Conservation (phyloP, 2,113 vertebrate genomes). For the Gallinago undulata region DNA sequence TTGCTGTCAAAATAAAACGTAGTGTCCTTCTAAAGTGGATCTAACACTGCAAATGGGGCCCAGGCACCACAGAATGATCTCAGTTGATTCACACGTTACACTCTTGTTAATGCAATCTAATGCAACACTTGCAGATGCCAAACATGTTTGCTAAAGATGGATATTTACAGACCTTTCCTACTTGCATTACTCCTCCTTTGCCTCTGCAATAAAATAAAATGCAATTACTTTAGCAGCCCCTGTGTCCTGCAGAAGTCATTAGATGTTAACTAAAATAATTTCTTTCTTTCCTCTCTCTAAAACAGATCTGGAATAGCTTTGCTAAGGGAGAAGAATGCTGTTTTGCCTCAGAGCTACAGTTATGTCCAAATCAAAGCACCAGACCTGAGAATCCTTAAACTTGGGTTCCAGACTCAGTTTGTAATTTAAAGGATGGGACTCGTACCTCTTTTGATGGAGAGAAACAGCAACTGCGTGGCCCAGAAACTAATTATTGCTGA, state of each 20-base stretch:
- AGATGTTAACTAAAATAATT: background rate
- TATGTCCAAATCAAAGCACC: background rate
- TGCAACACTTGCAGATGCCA: background rate
- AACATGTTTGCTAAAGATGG: background rate
- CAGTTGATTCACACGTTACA: background rate
- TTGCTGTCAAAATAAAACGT: background rate
- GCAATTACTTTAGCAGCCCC: background rate
- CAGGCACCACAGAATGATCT: background rate
- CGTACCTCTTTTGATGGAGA: background rate
- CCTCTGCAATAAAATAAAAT: conserved; percentile 1
- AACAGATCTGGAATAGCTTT: background rate
- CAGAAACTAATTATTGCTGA: background rate
- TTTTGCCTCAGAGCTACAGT: background rate
- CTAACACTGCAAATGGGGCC: background rate
- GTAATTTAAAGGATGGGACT: background rate
- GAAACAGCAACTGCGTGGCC: background rate
- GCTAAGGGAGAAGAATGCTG: background rate
- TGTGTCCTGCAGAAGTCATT: background rate
- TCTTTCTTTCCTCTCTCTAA: background rate
- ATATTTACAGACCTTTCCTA: background rate
- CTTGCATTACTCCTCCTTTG: background rate
- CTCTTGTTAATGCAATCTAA: background rate
- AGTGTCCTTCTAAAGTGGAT: background rate
- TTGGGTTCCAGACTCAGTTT: background rate
- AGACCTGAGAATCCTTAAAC: background rate